Evolutionary conservation across 1,140 invertebrate genomes (phyloP).

Genomic region (Holotrichia oblita): DNA sequence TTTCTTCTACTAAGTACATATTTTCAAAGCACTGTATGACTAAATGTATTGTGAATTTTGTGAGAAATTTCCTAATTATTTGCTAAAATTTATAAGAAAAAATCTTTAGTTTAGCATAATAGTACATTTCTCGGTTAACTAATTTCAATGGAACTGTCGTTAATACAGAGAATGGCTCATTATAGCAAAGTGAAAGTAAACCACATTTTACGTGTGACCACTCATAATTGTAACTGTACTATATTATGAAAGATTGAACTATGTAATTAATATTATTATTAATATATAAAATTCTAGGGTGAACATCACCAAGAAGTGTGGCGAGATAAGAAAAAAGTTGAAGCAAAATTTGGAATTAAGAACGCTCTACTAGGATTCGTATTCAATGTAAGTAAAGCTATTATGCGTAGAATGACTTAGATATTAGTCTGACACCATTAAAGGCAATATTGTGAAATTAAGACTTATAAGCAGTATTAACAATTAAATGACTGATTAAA

Average conservation of each 20-base stretch:
- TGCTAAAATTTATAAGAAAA: too few species aligned
- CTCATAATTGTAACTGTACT: too few species aligned
- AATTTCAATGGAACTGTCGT: neutral
- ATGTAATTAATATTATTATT: too few species aligned
- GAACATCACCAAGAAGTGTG: neutral
- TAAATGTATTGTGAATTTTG: too few species aligned
- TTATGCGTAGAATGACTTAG: neutral
- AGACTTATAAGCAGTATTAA: too few species aligned
- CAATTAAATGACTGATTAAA: too few species aligned
- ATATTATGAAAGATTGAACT: too few species aligned
- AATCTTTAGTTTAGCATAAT: too few species aligned
- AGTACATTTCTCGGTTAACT: neutral
- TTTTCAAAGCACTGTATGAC: too few species aligned
- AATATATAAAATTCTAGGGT: constrained; percentile 45
- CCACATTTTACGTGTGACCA: neutral
- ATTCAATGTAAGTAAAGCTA: constrained; percentile 74
- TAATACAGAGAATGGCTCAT: neutral
- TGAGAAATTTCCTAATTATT: too few species aligned
- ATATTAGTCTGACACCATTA: neutral
- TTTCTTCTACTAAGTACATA: too few species aligned
- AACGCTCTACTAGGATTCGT: constrained; percentile 81
- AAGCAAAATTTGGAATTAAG: constrained; percentile 75
- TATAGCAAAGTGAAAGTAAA: neutral
- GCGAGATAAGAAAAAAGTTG: constrained; percentile 78
- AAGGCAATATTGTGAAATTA: too few species aligned